phyloP scores from a whole-genome alignment of 2,113 vertebrate species.

The Corythornis cristatus region DNA sequence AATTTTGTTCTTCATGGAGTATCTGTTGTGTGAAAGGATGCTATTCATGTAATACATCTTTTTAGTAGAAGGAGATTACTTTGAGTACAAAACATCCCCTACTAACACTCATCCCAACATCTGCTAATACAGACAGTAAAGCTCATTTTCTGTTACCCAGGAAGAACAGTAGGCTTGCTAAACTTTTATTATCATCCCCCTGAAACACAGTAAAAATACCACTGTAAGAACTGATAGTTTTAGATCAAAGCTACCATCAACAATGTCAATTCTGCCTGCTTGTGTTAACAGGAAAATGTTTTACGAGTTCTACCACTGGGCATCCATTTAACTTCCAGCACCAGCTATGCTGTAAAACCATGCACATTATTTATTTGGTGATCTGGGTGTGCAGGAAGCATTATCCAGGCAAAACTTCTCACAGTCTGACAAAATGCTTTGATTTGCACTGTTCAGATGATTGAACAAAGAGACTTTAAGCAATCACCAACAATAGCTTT shows the following conservation, averaged over 20 bases:
- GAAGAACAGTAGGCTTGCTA: constrained; percentile 62
- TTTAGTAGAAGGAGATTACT: constrained; percentile 35
- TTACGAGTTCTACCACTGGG: constrained; percentile 71
- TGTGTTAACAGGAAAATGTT: constrained; percentile 73
- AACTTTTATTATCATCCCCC: constrained; percentile 64
- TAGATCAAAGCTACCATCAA: constrained; percentile 71
- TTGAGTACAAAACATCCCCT: not conserved
- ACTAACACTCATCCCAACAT: not conserved
- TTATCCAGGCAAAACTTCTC: constrained; percentile 72
- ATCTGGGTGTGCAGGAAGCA: constrained; percentile 62
- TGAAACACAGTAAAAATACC: constrained; percentile 73
- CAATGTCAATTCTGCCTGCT: constrained; percentile 65
- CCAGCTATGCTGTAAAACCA: constrained; percentile 51
- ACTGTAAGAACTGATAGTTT: constrained; percentile 68
- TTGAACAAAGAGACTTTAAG: constrained; percentile 72
- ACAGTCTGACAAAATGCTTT: constrained; percentile 75
- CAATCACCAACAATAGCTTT: constrained; percentile 68
- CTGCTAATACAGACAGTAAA: constrained; percentile 32
- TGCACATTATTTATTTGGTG: constrained; percentile 70
- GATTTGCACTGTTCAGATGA: constrained; percentile 75
- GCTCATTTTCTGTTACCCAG: constrained; percentile 70
- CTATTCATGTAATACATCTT: not conserved
- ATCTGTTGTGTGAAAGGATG: not conserved
- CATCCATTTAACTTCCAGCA: constrained; percentile 75
- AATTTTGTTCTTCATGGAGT: constrained; percentile 26